A percentile compares a stretch with the other conserved stretches of the same genome.
Evolutionary conservation across 2,797 vertebrate genomes (phyloP).

Genomic region (Danio tinwini): DNA sequence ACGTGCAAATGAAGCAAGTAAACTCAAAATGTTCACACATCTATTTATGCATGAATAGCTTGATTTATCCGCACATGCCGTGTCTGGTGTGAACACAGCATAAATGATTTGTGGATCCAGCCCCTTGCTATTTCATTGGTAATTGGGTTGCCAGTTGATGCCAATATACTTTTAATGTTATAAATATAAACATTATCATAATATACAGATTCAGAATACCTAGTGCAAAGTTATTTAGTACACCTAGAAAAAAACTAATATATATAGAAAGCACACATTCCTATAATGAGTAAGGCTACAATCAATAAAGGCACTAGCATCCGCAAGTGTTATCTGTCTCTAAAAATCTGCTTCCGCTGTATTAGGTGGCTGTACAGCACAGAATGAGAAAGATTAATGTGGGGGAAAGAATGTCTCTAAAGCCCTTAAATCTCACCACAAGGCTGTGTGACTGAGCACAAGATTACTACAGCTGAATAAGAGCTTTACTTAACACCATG

Average conservation of each 20-base stretch:
- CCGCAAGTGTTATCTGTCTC: neutral
- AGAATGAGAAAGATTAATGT: slow-evolving; percentile 63
- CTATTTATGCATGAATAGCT: too few relatives aligned
- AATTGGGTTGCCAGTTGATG: too few relatives aligned
- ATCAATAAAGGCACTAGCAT: neutral
- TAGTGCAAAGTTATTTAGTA: neutral
- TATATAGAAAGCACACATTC: neutral
- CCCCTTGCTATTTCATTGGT: too few relatives aligned
- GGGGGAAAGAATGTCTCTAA: slow-evolving; percentile 64
- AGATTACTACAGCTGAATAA: slow-evolving; percentile 68
- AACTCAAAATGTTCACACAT: too few relatives aligned
- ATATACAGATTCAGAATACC: neutral
- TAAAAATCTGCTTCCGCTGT: slow-evolving; percentile 26
- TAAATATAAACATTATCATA: neutral
- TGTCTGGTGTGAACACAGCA: too few relatives aligned
- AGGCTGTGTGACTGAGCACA: slow-evolving; percentile 56
- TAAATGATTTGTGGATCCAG: too few relatives aligned
- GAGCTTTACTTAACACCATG: slow-evolving; percentile 46
- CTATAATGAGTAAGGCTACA: neutral
- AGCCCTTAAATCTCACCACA: slow-evolving; percentile 66
- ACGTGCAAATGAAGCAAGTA: too few relatives aligned
- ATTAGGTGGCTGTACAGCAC: slow-evolving; percentile 10
- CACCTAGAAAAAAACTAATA: neutral
- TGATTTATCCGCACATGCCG: too few relatives aligned
- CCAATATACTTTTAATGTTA: neutral